A percentile compares a stretch with the other conserved stretches of the same genome.
Conservation (phyloP, 2,797 vertebrate species). For the Thaleichthys pacificus region DNA sequence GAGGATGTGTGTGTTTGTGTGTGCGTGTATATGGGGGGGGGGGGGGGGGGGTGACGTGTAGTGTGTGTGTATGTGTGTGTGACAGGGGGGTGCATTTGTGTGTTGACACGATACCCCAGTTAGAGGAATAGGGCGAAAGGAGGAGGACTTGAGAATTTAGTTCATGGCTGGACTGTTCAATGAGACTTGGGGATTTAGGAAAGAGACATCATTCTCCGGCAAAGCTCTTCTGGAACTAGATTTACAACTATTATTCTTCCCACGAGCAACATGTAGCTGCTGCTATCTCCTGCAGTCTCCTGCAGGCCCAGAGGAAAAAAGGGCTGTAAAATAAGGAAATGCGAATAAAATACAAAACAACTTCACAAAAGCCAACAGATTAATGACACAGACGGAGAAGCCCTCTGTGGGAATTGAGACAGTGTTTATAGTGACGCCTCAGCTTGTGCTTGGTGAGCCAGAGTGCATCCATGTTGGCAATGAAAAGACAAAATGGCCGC, state of each 20-base stretch:
- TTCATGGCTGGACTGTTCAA: constrained; percentile 48
- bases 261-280: constrained; percentile 18
- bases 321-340: constrained; percentile 16
- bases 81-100: not conserved
- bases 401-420: constrained; percentile 21
- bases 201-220: constrained; percentile 31
- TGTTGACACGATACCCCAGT: no score
- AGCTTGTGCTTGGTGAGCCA: not conserved
- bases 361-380: constrained; percentile 16
- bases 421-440: constrained; percentile 13
- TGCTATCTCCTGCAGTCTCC: constrained; percentile 21
- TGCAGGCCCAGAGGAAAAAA: constrained; percentile 30
- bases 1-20: not conserved
- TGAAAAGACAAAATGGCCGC: constrained; percentile 13
- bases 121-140: constrained; percentile 31
- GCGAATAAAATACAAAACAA: constrained; percentile 3
- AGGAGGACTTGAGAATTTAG: constrained; percentile 22
- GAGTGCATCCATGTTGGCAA: not conserved
- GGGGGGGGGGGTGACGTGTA: not conserved
- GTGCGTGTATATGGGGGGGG: not conserved
- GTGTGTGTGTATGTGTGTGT: constrained; percentile 1
- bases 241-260: constrained; percentile 49
- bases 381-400: constrained; percentile 38
- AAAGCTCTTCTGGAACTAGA: constrained; percentile 51
- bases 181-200: constrained; percentile 51